These are phyloP conservation scores for Centropus unirufus DNA, from an alignment of 2,113 vertebrate species.

Conservation along the genomic window DNA sequence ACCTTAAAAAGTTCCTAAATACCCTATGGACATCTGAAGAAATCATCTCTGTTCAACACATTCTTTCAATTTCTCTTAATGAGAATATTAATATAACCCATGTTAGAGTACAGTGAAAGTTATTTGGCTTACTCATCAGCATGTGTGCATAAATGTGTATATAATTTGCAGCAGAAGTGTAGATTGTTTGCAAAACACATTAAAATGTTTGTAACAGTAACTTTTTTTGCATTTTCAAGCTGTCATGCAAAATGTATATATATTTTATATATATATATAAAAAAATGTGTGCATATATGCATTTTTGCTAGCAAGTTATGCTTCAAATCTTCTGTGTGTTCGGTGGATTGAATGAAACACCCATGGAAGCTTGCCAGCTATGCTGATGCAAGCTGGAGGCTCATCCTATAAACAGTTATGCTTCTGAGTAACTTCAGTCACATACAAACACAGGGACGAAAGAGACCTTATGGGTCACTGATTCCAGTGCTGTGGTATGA, in stretches of 20 bases:
- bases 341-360: background rate
- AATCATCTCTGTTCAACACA: background rate
- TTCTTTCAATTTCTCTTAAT: conserved; percentile 3
- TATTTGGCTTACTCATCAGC: background rate
- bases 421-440: conserved; percentile 45
- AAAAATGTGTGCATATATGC: background rate
- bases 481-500: background rate
- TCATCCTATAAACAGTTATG: conserved; percentile 59
- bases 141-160: background rate
- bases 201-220: background rate
- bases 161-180: background rate
- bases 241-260: background rate
- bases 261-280: background rate
- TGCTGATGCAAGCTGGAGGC: conserved; percentile 20
- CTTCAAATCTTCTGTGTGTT: background rate
- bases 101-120: background rate
- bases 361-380: background rate
- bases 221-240: background rate
- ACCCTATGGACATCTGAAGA: background rate
- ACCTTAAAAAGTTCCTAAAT: background rate
- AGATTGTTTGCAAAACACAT: background rate
- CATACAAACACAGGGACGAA: background rate
- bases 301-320: background rate
- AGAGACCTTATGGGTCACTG: background rate
- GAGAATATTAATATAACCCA: background rate